phyloP scores from a whole-genome alignment of 2,888 invertebrate genomes.

The Neocrepidodera transversa region DNA sequence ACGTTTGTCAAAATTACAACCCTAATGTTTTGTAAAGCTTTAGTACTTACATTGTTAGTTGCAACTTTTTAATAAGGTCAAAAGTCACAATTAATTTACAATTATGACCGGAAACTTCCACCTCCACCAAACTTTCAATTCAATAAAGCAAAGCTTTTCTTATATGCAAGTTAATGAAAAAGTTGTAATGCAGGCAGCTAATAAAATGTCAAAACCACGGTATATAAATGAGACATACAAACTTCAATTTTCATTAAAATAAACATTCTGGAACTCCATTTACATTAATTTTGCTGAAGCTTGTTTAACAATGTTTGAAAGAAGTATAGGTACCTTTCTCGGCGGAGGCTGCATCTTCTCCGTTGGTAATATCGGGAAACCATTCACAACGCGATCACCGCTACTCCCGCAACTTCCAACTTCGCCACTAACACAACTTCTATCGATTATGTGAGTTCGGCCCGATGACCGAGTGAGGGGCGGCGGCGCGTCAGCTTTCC shows the following conservation, averaged over 20 bases:
- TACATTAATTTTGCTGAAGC: not conserved
- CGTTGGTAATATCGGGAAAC: constrained; percentile 29
- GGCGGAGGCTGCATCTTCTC: constrained; percentile 80
- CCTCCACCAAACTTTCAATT: no score
- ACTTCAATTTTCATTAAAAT: constrained; percentile 3
- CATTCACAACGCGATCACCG: constrained; percentile 47
- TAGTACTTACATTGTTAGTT: no score
- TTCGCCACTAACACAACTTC: constrained; percentile 42
- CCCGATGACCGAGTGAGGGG: constrained; percentile 42
- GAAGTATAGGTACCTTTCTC: constrained; percentile 78
- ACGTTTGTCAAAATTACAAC: no score
- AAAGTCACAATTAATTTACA: no score
- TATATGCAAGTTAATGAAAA: no score
- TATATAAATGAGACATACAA: constrained; percentile 3
- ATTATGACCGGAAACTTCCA: no score
- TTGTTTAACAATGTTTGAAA: not conserved
- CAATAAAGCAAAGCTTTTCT: no score
- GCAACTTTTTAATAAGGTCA: no score
- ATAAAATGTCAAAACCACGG: no score
- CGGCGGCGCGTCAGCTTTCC: constrained; percentile 47
- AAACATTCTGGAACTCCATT: not conserved
- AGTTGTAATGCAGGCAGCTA: no score
- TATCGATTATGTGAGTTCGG: constrained; percentile 57
- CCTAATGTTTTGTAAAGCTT: no score
- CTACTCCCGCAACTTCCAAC: constrained; percentile 51